Evolutionary conservation across 2,113 vertebrate species (phyloP), one percentile per base, ranked within the genome.

Genomic region (Beaufortia kweichowensis): DNA sequence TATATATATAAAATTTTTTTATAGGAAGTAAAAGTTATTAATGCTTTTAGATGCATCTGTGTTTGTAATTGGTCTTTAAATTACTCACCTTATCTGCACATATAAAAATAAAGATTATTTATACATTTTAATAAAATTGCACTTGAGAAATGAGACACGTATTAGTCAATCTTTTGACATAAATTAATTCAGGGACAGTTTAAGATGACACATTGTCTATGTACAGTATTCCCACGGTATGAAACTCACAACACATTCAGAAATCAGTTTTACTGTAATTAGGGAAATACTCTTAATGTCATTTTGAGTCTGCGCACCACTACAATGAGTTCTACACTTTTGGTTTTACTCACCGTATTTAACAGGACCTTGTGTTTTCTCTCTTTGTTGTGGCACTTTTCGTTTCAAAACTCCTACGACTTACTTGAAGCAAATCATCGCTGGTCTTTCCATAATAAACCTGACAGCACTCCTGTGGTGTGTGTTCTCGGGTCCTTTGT

Each of bases 1-100:
- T n/a, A n/a, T n/a, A n/a, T n/a, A n/a, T n/a, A n/a, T n/a, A n/a
- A n/a, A n/a, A n/a, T n/a, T 93, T 95, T 93, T 95, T 94, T 93
- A 94, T 92, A 94, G 95, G 93, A 95, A 95, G n/a, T n/a, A n/a
- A 92, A 88, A 92, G 93, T 96, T 96, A 96, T 95, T 96, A 93
- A 90, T 81, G 85, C 78, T 95, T 95, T 93, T 53, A n/a, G 6
- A 53, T 53, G n/a, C 2, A 8, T 4, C n/a, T n/a, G 35, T 10
- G 35, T n/a, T 14, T 14, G 14, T 46, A 12, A 43, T 39, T 9
- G 6, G 43, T 17, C 43, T 48, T 17, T 19, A 48, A 17, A 48
- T 48, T 5, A 48, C 43, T 48, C 14, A 48, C 17, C 43, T 1
- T 48, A 64, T 66, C 23, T 53, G 9, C 48, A 1, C n/a, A 53